phyloP scores from a whole-genome alignment of 2,888 invertebrate species.

The Resseliella maxima region DNA sequence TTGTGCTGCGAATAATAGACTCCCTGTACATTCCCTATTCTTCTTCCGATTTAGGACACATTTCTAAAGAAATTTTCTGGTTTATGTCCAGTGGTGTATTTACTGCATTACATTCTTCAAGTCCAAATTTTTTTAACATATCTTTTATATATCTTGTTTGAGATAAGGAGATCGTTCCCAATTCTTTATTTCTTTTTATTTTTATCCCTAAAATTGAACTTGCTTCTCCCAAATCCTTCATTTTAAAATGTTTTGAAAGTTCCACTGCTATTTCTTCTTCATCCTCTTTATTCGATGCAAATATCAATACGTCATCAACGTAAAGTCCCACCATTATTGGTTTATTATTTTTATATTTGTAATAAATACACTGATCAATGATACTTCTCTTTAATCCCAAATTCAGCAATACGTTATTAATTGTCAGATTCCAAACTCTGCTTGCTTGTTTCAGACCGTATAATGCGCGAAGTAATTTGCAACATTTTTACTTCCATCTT shows the following conservation, averaged over 20 bases:
- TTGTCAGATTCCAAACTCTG: slow-evolving; percentile 53
- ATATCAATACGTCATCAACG: slow-evolving; percentile 56
- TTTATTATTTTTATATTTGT: neutral
- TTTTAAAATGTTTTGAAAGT: slow-evolving; percentile 51
- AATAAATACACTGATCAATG: slow-evolving; percentile 57
- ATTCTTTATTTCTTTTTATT: neutral
- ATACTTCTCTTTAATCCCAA: slow-evolving; percentile 56
- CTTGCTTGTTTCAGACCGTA: slow-evolving; percentile 59
- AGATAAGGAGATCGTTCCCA: slow-evolving; percentile 55
- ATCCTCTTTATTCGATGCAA: neutral
- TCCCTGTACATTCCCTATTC: slow-evolving; percentile 57
- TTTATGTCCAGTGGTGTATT: slow-evolving; percentile 58
- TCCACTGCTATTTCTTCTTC: slow-evolving; percentile 29
- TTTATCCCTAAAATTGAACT: neutral
- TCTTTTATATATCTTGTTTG: slow-evolving; percentile 57
- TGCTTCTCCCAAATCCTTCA: slow-evolving; percentile 56
- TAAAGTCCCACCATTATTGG: slow-evolving; percentile 57
- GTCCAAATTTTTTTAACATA: slow-evolving; percentile 57
- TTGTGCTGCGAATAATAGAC: slow-evolving; percentile 59
- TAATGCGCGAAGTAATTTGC: slow-evolving; percentile 57
- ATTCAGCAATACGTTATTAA: slow-evolving; percentile 17
- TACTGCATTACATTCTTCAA: slow-evolving; percentile 57
- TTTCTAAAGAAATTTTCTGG: slow-evolving; percentile 57
- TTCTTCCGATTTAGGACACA: slow-evolving; percentile 58
- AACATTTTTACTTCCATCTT: slow-evolving; percentile 54